Evolutionary conservation across 2,797 vertebrate species (phyloP).

Genomic region (Pelodytes ibericus): DNA sequence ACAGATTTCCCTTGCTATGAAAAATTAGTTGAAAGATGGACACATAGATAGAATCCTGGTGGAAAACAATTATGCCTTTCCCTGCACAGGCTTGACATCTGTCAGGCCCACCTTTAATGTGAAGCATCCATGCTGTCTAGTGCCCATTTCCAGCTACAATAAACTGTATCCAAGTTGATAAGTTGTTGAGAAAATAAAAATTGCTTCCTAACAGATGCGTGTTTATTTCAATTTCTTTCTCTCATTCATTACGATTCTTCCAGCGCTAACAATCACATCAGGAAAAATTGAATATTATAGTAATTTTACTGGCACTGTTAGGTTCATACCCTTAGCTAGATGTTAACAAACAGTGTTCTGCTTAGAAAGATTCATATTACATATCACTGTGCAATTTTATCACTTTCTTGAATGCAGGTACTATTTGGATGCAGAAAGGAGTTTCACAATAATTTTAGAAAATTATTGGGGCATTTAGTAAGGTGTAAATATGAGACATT

Average conservation of each 20-base stretch:
- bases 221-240: slow-evolving; percentile 13
- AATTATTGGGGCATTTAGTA: background rate
- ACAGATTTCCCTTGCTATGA: no score
- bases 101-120: background rate
- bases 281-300: slow-evolving; percentile 12
- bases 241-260: slow-evolving; percentile 3
- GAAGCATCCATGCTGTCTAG: background rate
- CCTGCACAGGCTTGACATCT: background rate
- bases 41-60: no score
- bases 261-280: background rate
- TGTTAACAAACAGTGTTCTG: slow-evolving; percentile 18
- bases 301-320: slow-evolving; percentile 2
- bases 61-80: background rate
- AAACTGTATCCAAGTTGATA: slow-evolving; percentile 1
- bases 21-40: no score
- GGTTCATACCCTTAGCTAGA: slow-evolving; percentile 11
- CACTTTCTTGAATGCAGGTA: background rate
- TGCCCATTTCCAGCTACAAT: background rate
- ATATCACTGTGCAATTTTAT: slow-evolving; percentile 10
- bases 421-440: background rate
- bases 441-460: background rate
- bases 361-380: background rate
- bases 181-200: slow-evolving; percentile 2
- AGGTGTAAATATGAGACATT: no score
- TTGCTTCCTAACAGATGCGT: slow-evolving; percentile 1